Evolutionary conservation across 2,797 vertebrate genomes (phyloP).

Genomic region (Argya squamiceps): DNA sequence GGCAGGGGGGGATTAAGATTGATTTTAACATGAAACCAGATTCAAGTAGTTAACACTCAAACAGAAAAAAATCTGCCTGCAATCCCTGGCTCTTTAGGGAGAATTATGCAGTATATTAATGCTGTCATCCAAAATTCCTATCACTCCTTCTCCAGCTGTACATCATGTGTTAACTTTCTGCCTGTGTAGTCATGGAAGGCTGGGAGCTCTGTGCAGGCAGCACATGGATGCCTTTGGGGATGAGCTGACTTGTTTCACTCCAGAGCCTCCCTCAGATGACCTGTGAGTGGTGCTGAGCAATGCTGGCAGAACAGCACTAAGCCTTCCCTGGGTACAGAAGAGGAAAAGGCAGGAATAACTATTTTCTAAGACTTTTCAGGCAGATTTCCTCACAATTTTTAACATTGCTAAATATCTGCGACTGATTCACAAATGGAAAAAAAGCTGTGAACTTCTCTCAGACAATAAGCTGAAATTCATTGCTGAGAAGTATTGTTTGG

Average conservation of each 20-base stretch:
- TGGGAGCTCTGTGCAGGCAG: background rate
- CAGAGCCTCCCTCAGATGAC: constrained; percentile 39
- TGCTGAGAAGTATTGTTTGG: background rate
- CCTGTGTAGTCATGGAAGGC: background rate
- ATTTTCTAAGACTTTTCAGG: background rate
- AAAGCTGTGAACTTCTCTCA: background rate
- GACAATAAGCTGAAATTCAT: background rate
- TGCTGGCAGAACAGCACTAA: background rate
- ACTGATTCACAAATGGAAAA: background rate
- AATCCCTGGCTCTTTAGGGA: background rate
- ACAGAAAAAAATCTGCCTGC: background rate
- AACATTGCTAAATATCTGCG: background rate
- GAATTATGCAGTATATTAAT: background rate
- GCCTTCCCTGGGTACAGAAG: background rate
- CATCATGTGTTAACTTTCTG: constrained; percentile 24
- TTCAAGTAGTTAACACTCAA: background rate
- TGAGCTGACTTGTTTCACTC: constrained; percentile 23
- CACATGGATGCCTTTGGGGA: constrained; percentile 32
- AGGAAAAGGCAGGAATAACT: background rate
- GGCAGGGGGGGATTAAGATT: background rate
- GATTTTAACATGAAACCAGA: background rate
- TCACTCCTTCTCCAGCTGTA: background rate
- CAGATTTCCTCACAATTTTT: background rate
- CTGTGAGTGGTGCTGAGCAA: background rate
- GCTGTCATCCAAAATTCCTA: background rate